Conservation (phyloP, 1,140 invertebrate species). For the Bombus waltoni region DNA sequence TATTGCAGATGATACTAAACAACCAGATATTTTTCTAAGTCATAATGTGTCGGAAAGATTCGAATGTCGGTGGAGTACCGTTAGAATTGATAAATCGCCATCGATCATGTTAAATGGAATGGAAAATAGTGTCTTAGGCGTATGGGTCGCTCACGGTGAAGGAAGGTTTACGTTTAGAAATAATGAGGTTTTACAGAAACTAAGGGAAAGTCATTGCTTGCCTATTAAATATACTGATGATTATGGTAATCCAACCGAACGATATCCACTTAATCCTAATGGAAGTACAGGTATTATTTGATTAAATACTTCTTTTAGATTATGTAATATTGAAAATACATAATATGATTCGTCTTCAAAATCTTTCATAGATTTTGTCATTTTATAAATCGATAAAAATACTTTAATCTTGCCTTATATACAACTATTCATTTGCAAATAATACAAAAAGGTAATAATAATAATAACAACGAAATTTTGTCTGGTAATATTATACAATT, state of each 20-base stretch:
- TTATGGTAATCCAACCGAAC: slow-evolving; percentile 87
- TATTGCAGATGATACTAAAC: slow-evolving; percentile 66
- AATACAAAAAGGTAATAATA: not conserved
- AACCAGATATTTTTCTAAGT: slow-evolving; percentile 89
- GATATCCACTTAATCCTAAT: slow-evolving; percentile 97
- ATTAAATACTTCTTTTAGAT: not conserved
- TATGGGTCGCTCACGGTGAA: slow-evolving; percentile 99
- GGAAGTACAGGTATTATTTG: slow-evolving; percentile 87
- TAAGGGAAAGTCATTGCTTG: slow-evolving; percentile 86
- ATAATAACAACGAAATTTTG: not conserved
- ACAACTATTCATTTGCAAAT: not conserved
- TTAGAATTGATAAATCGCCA: slow-evolving; percentile 88
- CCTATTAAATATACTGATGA: slow-evolving; percentile 94
- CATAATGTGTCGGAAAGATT: slow-evolving; percentile 95
- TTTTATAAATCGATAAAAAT: too few relatives aligned
- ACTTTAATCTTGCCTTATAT: too few relatives aligned
- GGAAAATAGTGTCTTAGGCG: slow-evolving; percentile 92
- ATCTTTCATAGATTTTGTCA: too few relatives aligned
- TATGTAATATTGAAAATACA: slow-evolving; percentile 3
- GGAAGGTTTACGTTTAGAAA: slow-evolving; percentile 88
- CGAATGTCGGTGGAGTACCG: slow-evolving; percentile 95
- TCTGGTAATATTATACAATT: not conserved
- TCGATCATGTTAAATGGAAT: slow-evolving; percentile 95
- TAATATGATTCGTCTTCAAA: too few relatives aligned
- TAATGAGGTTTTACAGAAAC: slow-evolving; percentile 81